Evolutionary conservation across 2,113 vertebrate genomes (phyloP), one percentile per base, ranked within the genome.

Genomic region (Oceanites oceanicus): DNA sequence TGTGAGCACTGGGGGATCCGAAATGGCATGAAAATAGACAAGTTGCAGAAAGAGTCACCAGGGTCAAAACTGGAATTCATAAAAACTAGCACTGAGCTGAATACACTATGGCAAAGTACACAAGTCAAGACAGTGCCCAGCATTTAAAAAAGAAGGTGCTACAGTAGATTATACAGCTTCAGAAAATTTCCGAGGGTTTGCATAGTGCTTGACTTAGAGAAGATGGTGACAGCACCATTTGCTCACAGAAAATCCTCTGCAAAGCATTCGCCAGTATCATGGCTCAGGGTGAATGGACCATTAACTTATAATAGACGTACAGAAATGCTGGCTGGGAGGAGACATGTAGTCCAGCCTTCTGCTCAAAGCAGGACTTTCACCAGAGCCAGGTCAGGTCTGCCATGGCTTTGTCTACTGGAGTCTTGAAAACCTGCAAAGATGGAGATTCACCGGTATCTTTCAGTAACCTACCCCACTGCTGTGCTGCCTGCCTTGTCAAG

Each of bases 1-100:
- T 61, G 14, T 52, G 47, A 77, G 34, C 0, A 5, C 18, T 10
- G 10, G 3, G 10, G 14, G 3, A 70, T 66, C 50, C 1, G 2
- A 73, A 93, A 47, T 0, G 0, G 15, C 53, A 68, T 0, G 0
- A 56, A 84, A 91, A 68, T 7, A 68, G 7, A 29, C 29, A 86
- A 86, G 45, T 38, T 26, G 5, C 27, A 83, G 30, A 49, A 67
- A 63, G 17, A 65, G 15, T 52, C 36, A 68, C 29, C 14, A 20
- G 45, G 15, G 65, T 55, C 29, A 58, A 90, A 85, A 15, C 5
- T 52, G 13, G 25, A 74, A 77, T 6, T 1, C 0, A 61, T 34
- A 58, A 87, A 76, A 93, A 23, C 14, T 27, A 77, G 7, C 22
- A 44, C 17, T 44, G 22, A 62, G n/a, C 25, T 49, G 74, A 83